phyloP scores from a whole-genome alignment of 2,113 vertebrate species.

The Anthoscopus minutus region DNA sequence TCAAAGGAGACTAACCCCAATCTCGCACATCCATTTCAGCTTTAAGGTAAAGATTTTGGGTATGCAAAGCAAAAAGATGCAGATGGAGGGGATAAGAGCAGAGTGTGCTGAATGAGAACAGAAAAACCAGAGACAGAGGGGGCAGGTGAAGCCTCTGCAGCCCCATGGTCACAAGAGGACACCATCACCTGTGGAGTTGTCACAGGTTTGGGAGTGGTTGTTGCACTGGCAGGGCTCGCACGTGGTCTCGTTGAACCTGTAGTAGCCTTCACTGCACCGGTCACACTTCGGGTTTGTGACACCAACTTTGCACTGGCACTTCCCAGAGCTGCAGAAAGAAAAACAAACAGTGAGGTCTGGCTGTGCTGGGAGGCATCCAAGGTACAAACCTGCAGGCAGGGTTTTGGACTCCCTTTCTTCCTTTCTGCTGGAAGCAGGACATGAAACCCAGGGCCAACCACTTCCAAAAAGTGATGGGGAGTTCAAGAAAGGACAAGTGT shows the following conservation, averaged over 20 bases:
- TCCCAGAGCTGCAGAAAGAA: conserved; percentile 64
- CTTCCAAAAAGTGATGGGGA: not conserved
- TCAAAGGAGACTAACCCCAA: not conserved
- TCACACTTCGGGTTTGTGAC: conserved; percentile 57
- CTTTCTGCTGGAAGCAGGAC: not conserved
- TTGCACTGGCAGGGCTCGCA: conserved; percentile 69
- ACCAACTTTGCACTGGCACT: conserved; percentile 69
- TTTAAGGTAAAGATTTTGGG: not conserved
- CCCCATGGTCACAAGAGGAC: not conserved
- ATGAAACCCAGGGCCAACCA: not conserved
- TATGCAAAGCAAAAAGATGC: not conserved
- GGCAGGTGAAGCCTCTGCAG: not conserved
- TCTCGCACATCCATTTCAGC: not conserved
- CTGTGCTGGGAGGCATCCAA: not conserved
- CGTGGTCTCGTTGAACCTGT: conserved; percentile 21
- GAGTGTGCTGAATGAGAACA: not conserved
- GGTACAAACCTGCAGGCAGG: not conserved
- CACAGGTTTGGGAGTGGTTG: conserved; percentile 64
- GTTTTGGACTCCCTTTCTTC: not conserved
- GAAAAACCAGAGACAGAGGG: not conserved
- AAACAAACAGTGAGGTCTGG: not conserved
- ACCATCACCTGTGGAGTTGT: conserved; percentile 64
- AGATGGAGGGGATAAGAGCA: not conserved
- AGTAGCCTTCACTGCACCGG: conserved; percentile 66
- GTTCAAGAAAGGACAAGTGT: not conserved